Evolutionary conservation across 2,797 vertebrate species (phyloP).

Genomic region (Syngnathus rostellatus): DNA sequence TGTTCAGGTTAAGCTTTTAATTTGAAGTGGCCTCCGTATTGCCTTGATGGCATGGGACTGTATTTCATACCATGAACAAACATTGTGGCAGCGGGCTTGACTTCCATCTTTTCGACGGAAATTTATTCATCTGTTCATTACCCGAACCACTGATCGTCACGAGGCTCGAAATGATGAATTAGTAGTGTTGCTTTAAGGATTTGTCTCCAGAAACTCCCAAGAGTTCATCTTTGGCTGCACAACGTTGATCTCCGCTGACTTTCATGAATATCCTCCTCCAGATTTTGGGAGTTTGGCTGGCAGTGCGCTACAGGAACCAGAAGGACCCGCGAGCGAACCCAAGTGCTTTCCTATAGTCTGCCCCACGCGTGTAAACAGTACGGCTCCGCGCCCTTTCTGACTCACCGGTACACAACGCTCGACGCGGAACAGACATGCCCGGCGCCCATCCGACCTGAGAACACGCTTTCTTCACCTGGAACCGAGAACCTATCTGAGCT

Average conservation of each 20-base stretch:
- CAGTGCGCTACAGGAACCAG: slow-evolving; percentile 89
- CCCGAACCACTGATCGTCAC: no score
- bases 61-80: no score
- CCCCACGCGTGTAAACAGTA: neutral
- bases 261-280: slow-evolving; percentile 32
- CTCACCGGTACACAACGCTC: slow-evolving; percentile 49
- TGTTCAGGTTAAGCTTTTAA: no score
- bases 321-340: slow-evolving; percentile 91
- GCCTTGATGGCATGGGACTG: no score
- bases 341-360: slow-evolving; percentile 86
- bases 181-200: no score
- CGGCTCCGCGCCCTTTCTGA: slow-evolving; percentile 39
- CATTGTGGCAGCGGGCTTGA: no score
- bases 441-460: slow-evolving; percentile 20
- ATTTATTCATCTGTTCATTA: no score
- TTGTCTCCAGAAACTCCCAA: neutral
- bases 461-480: slow-evolving; percentile 18
- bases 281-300: slow-evolving; percentile 90
- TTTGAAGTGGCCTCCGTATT: no score
- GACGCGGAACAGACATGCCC: slow-evolving; percentile 37
- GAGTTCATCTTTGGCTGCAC: neutral
- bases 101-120: no score
- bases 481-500: slow-evolving; percentile 21
- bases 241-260: neutral
- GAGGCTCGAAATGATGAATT: no score